phyloP scores from a whole-genome alignment of 2,113 vertebrate genomes.

The Carettochelys insculpta region DNA sequence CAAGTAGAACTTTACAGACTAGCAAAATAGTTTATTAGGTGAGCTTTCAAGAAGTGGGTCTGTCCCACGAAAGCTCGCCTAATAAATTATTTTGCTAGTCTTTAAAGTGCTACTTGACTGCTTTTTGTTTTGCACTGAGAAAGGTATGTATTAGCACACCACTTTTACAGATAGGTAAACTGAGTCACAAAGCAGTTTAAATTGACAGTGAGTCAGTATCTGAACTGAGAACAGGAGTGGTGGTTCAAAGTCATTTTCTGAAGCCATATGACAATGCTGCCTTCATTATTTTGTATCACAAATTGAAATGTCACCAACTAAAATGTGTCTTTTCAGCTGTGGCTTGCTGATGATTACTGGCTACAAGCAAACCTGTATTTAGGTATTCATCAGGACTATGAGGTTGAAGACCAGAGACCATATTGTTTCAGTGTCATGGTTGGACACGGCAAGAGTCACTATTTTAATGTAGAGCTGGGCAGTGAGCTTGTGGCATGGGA shows the following conservation, averaged over 20 bases:
- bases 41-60: too few relatives aligned
- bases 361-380: constrained; percentile 87
- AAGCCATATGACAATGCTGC: neutral
- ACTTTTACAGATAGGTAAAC: neutral
- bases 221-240: neutral
- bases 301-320: constrained; percentile 46
- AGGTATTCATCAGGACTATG: constrained; percentile 85
- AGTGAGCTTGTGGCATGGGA: constrained; percentile 89
- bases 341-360: constrained; percentile 90
- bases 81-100: too few relatives aligned
- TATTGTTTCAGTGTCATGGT: constrained; percentile 91
- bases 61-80: too few relatives aligned
- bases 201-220: neutral
- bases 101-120: too few relatives aligned
- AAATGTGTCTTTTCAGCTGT: constrained; percentile 82
- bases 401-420: constrained; percentile 82
- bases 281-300: constrained; percentile 21
- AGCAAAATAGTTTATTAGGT: too few relatives aligned
- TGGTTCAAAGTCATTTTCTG: neutral
- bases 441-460: constrained; percentile 86
- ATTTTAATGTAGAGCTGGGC: constrained; percentile 89
- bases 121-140: too few relatives aligned
- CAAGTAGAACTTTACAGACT: too few relatives aligned
- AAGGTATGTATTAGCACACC: neutral
- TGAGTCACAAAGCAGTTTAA: neutral